Conservation (phyloP, 2,888 invertebrate genomes). For the Tupiocoris notatus region DNA sequence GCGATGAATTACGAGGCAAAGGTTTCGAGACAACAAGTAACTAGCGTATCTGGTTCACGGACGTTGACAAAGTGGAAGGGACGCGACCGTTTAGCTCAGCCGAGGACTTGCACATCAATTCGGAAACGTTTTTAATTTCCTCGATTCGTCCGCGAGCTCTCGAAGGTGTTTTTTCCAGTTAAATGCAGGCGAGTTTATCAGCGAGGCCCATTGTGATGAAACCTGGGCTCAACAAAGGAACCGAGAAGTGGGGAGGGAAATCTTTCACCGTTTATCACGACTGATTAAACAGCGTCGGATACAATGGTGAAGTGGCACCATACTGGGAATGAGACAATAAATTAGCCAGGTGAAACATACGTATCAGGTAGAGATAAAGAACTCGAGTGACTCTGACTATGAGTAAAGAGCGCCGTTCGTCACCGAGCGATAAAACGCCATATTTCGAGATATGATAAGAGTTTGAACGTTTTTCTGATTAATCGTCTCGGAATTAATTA, state of each 20-base stretch:
- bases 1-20: background rate
- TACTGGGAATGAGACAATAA: background rate
- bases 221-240: background rate
- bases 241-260: no score
- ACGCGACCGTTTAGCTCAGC: slow-evolving; percentile 6
- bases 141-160: background rate
- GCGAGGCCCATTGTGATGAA: background rate
- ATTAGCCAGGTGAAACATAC: background rate
- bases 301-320: background rate
- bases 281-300: background rate
- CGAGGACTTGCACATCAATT: background rate
- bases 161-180: background rate
- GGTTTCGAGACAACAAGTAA: background rate
- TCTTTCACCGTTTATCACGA: background rate
- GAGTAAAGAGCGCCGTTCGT: no score
- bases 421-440: background rate
- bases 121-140: background rate
- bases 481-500: no score
- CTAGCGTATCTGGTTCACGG: slow-evolving; percentile 20
- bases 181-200: background rate
- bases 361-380: background rate
- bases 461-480: no score
- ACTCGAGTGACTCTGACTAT: background rate
- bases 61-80: slow-evolving; percentile 10
- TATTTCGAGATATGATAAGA: no score